Evolutionary conservation across 2,888 invertebrate species (phyloP).

Genomic region (Tipula lateralis): DNA sequence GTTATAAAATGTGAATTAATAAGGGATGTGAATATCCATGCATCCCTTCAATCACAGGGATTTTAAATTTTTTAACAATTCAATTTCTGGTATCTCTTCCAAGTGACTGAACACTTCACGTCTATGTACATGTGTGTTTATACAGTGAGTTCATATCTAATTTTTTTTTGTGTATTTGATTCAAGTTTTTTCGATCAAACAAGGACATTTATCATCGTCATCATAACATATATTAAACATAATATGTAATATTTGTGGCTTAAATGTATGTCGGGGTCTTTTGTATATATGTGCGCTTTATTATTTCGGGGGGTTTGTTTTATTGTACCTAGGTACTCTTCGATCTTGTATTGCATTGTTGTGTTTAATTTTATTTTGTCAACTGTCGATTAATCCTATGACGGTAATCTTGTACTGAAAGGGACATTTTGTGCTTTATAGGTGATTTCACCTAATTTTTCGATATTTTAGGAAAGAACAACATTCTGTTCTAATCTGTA

Average conservation of each 20-base stretch:
- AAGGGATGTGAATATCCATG: neutral
- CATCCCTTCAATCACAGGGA: neutral
- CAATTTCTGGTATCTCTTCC: conserved; percentile 20
- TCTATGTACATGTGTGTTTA: neutral
- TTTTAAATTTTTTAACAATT: neutral
- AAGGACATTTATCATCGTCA: neutral
- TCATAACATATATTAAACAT: conserved; percentile 6
- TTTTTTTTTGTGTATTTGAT: neutral
- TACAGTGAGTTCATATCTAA: neutral
- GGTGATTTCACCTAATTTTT: neutral
- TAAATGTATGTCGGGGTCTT: conserved; percentile 12
- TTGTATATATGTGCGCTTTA: neutral
- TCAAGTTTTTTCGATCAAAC: neutral
- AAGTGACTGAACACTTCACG: neutral
- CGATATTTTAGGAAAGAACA: neutral
- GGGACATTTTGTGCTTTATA: too few species aligned
- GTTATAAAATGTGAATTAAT: neutral
- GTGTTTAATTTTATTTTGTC: conserved; percentile 16
- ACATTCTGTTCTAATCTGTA: neutral
- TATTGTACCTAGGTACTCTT: neutral
- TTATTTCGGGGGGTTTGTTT: neutral
- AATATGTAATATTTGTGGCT: conserved; percentile 26
- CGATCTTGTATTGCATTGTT: neutral
- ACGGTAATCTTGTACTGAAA: neutral
- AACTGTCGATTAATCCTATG: conserved; percentile 28